A percentile compares a stretch with the other conserved stretches of the same genome.
Evolutionary conservation across 1,140 invertebrate genomes (phyloP).

Genomic region (Atta cephalotes): DNA sequence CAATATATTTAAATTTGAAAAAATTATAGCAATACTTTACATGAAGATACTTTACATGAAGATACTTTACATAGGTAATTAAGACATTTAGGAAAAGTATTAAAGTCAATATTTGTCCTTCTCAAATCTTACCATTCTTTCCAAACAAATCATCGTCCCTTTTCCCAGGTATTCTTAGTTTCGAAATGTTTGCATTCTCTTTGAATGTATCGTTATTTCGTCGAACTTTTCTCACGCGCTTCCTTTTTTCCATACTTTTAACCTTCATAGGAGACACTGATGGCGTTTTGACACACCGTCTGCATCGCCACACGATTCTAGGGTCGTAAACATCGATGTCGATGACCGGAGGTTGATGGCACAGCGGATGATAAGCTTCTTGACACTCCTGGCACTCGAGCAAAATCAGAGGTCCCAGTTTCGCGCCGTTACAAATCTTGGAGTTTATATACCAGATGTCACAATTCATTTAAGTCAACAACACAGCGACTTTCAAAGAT

Average conservation of each 20-base stretch:
- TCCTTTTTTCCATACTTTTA: background rate
- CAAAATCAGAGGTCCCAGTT: constrained; percentile 77
- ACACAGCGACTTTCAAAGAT: background rate
- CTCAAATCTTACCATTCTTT: background rate
- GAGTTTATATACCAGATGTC: background rate
- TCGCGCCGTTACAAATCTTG: constrained; percentile 78
- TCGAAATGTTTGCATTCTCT: background rate
- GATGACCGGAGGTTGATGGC: constrained; percentile 77
- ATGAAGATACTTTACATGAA: background rate
- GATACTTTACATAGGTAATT: background rate
- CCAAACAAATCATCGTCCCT: background rate
- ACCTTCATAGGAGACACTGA: background rate
- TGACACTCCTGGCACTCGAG: constrained; percentile 79
- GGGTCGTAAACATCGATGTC: constrained; percentile 76
- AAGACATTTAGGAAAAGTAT: background rate
- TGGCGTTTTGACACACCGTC: constrained; percentile 62
- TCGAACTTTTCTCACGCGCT: background rate
- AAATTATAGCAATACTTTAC: too few species aligned
- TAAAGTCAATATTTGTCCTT: background rate
- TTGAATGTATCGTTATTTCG: background rate
- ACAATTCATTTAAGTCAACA: background rate
- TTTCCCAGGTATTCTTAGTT: background rate
- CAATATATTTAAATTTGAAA: too few species aligned
- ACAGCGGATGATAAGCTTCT: constrained; percentile 77
- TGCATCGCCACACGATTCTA: constrained; percentile 77